Evolutionary conservation across 2,113 vertebrate species (phyloP).

Genomic region (Onychostruthus taczanowskii): DNA sequence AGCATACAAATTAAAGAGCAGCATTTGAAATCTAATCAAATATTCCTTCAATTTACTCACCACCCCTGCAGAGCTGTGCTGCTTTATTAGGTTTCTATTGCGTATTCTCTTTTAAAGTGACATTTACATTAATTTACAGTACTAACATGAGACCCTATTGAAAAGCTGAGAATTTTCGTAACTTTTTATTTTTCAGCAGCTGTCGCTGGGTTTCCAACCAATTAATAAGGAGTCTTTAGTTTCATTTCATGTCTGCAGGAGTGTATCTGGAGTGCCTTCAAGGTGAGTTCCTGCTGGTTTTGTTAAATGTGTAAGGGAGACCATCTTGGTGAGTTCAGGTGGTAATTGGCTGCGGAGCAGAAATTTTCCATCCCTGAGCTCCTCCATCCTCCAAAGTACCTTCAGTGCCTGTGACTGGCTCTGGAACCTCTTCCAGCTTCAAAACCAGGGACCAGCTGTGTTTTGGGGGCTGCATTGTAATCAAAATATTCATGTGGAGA

Average conservation of each 20-base stretch:
- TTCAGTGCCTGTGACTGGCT: background rate
- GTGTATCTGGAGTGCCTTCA: conserved; percentile 36
- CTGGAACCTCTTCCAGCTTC: background rate
- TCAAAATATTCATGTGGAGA: background rate
- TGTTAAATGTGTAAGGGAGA: conserved; percentile 47
- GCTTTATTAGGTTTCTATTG: conserved; percentile 71
- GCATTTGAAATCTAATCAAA: conserved; percentile 73
- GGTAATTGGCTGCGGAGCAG: conserved; percentile 52
- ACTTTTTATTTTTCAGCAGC: conserved; percentile 58
- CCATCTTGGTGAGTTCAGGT: background rate
- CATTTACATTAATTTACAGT: conserved; percentile 72
- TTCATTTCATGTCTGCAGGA: conserved; percentile 59
- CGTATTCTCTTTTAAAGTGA: conserved; percentile 71
- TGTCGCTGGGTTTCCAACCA: conserved; percentile 30
- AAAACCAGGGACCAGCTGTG: background rate
- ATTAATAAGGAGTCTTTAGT: conserved; percentile 65
- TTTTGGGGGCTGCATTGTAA: background rate
- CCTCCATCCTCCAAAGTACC: background rate
- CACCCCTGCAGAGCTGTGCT: conserved; percentile 56
- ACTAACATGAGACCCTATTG: conserved; percentile 60
- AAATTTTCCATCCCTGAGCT: background rate
- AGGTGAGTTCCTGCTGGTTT: conserved; percentile 56
- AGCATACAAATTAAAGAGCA: conserved; percentile 67
- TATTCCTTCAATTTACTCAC: conserved; percentile 68
- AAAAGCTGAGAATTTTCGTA: conserved; percentile 47